Percentiles rank a stretch among this genome's conserved stretches.
phyloP scores from a whole-genome alignment of 2,113 vertebrate genomes.

The Corythoichthys intestinalis region DNA sequence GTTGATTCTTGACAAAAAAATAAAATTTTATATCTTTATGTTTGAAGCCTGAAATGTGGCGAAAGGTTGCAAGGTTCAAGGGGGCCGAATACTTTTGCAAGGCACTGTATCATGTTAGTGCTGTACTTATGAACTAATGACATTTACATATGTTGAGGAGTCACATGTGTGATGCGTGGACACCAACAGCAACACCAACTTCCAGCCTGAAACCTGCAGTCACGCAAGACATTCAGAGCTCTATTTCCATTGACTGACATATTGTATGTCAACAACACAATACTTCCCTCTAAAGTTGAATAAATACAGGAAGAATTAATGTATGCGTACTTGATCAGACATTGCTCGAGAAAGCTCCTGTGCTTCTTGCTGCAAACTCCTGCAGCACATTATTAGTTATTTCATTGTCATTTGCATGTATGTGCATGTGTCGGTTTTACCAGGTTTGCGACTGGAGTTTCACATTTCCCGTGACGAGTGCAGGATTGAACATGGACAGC shows the following conservation, averaged over 20 bases:
- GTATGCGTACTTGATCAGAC: slow-evolving; percentile 50
- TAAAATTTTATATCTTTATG: no score
- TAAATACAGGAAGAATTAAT: neutral
- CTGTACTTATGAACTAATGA: neutral
- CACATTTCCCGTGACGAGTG: slow-evolving; percentile 27
- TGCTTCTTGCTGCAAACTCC: slow-evolving; percentile 53
- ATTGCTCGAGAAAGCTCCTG: slow-evolving; percentile 41
- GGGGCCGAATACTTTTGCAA: no score
- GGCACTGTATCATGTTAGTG: no score
- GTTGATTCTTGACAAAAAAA: no score
- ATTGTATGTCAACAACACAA: neutral
- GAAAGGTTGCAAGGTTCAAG: no score
- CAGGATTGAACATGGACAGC: slow-evolving; percentile 67
- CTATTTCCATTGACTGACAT: no score
- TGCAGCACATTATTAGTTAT: slow-evolving; percentile 42
- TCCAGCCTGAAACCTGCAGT: slow-evolving; percentile 61
- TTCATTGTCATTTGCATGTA: neutral
- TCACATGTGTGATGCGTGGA: slow-evolving; percentile 47
- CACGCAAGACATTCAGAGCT: neutral
- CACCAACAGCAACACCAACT: slow-evolving; percentile 65
- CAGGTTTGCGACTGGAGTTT: slow-evolving; percentile 32
- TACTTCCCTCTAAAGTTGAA: neutral
- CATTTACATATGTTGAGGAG: slow-evolving; percentile 61
- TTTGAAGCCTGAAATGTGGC: no score
- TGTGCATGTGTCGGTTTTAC: slow-evolving; percentile 29